Conservation (phyloP, 2,888 invertebrate species). For the Drosophila mulleri region DNA sequence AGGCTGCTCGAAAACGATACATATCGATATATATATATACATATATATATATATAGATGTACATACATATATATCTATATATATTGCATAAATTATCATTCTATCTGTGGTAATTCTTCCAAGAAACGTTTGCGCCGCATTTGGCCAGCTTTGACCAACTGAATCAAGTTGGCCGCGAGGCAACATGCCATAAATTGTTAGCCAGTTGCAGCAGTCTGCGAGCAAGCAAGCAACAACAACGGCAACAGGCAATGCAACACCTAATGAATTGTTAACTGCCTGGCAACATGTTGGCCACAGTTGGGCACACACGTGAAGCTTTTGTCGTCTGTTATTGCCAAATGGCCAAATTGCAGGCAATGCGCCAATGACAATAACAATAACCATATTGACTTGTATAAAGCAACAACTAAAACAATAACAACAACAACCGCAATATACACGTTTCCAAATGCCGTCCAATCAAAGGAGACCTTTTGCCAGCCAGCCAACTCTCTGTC, state of each 20-base stretch:
- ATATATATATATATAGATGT: background rate
- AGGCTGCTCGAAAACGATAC: conserved; percentile 22
- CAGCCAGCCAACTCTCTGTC: background rate
- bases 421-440: conserved; percentile 28
- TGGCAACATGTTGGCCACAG: conserved; percentile 61
- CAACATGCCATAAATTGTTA: conserved; percentile 73
- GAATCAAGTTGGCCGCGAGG: conserved; percentile 48
- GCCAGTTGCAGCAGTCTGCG: conserved; percentile 51
- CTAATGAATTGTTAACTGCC: conserved; percentile 83
- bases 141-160: conserved; percentile 63
- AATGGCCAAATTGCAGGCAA: conserved; percentile 67
- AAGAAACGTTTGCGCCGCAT: conserved; percentile 63
- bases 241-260: conserved; percentile 60
- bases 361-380: conserved; percentile 71
- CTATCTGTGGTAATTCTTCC: conserved; percentile 64
- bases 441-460: conserved; percentile 32
- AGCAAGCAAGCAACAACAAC: conserved; percentile 30
- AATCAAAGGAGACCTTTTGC: conserved; percentile 48
- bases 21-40: background rate
- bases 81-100: conserved; percentile 57
- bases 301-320: conserved; percentile 62
- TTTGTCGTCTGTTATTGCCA: conserved; percentile 40
- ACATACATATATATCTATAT: background rate
- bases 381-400: conserved; percentile 76
- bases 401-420: conserved; percentile 37